Evolutionary conservation across 2,797 vertebrate genomes (phyloP).

Genomic region (Sebastes cheni): DNA sequence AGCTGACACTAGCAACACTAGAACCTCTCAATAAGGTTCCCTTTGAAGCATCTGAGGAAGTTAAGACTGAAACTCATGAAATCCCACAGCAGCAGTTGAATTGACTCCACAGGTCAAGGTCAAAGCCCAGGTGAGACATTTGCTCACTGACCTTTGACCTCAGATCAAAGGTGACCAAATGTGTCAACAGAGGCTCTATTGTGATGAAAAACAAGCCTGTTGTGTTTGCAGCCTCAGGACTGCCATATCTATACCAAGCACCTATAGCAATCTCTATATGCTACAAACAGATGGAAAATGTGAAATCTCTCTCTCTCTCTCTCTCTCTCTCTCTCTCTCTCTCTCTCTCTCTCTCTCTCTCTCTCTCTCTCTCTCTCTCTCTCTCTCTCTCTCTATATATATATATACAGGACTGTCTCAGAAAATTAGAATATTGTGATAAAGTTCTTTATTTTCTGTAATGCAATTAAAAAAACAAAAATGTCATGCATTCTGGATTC

Average conservation of each 20-base stretch:
- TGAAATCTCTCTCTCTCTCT: neutral
- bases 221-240: neutral
- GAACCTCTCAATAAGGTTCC: neutral
- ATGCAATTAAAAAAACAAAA: too few relatives aligned
- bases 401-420: too few relatives aligned
- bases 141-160: constrained; percentile 47
- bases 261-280: neutral
- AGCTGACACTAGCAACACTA: neutral
- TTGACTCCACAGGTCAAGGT: constrained; percentile 41
- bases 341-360: neutral
- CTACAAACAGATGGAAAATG: neutral
- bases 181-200: constrained; percentile 4
- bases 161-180: constrained; percentile 10
- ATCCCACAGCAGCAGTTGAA: constrained; percentile 34
- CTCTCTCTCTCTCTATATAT: neutral
- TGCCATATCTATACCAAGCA: neutral
- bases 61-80: constrained; percentile 15
- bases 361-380: neutral
- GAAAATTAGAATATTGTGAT: too few relatives aligned
- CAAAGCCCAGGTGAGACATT: constrained; percentile 41
- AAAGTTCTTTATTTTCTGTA: too few relatives aligned
- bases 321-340: neutral
- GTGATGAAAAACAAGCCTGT: neutral
- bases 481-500: too few relatives aligned
- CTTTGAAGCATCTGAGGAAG: constrained; percentile 37